Evolutionary conservation across 2,113 vertebrate genomes (phyloP), one percentile per base, ranked within the genome.

Genomic region (Tachysurus vachellii): DNA sequence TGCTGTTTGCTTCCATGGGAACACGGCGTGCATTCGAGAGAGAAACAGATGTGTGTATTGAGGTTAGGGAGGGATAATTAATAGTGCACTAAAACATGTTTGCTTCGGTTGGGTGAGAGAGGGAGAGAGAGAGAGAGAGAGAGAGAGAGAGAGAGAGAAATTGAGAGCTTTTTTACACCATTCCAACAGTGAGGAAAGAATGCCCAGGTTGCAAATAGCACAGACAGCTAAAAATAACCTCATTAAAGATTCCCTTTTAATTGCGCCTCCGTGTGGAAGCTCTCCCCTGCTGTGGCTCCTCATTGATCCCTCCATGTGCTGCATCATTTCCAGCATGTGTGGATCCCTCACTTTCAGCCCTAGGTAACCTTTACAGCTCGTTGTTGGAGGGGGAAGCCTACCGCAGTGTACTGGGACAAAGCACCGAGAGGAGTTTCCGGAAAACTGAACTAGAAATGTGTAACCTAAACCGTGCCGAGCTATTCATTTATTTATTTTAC

Each of bases 231-330:
- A 93, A 94, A 94, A 94, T 93, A 95, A 90, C 79, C 89, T 94
- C 92, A 94, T 95, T 94, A 94, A 86, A 90, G 62, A 95, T 92
- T 94, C 92, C 83, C 91, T 94, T 94, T 94, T 93, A 94, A 95
- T 93, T 94, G 91, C 10, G 56, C 73, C 73, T 92, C 89, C 88
- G 88, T 80, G 66, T 82, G 88, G 90, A 85, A 91, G 90, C 82
- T 89, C 80, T 89, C 88, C 81, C 44, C 86, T 6, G 70, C 81
- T 59, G 71, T 31, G 82, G 88, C 88, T 89, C 80, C 89, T 80
- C 88, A 94, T 90, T 94, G 93, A 95, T 93, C 93, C 91, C 85
- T 73, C 80, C 87, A 86, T 91, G 88, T 77, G 86, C 91, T 91
- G 84, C 88, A 88, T 86, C 89, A 88, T 73, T 89, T 91, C 86